These are phyloP conservation scores for Falco punctatus DNA, from an alignment of 2,113 vertebrate species.

Conservation along the genomic window DNA sequence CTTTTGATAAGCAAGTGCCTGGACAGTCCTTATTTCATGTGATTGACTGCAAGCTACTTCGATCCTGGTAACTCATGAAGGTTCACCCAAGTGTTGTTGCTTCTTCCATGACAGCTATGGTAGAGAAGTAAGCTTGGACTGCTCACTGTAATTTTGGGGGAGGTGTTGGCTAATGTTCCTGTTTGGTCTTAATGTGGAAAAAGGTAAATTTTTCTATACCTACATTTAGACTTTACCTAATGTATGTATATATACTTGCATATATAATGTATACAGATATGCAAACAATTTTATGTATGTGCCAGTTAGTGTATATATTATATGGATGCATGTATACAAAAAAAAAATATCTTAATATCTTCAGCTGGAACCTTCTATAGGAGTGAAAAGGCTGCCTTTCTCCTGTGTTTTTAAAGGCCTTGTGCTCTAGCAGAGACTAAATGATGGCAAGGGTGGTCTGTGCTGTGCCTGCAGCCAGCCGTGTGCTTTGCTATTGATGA, in stretches of 20 bases:
- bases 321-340: too few relatives aligned
- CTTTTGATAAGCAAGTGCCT: neutral
- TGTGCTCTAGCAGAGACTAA: neutral
- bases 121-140: neutral
- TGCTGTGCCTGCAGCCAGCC: neutral
- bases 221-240: neutral
- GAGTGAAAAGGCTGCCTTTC: neutral
- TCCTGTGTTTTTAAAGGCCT: neutral
- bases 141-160: neutral
- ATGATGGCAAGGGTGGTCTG: neutral
- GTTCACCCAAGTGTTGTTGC: neutral
- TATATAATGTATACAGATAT: neutral
- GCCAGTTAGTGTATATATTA: neutral
- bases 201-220: neutral
- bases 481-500: neutral
- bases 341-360: neutral
- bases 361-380: neutral
- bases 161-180: neutral
- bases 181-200: neutral
- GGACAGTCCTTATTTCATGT: neutral
- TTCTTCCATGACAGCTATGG: neutral
- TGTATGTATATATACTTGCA: neutral
- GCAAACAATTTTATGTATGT: neutral
- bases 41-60: neutral
- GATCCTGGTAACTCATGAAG: fast-evolving